These are phyloP conservation scores for Grantiella picta DNA, from an alignment of 2,113 vertebrate genomes.

Conservation along the genomic window DNA sequence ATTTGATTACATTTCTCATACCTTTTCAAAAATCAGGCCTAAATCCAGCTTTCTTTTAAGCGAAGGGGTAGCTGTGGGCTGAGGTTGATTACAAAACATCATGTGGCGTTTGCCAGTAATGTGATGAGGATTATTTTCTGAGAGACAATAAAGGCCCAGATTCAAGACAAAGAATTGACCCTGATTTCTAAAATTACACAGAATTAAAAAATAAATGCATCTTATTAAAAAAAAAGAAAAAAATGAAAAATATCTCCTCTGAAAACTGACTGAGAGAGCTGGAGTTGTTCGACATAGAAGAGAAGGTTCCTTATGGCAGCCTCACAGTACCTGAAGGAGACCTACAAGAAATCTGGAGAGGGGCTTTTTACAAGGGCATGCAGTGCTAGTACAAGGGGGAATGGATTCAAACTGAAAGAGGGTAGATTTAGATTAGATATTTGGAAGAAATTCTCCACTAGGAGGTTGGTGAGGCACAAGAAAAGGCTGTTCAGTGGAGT, in stretches of 20 bases:
- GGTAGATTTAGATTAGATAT: background rate
- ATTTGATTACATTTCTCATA: background rate
- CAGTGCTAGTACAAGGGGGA: background rate
- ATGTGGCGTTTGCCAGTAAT: background rate
- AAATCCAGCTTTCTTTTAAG: background rate
- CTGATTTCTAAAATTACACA: background rate
- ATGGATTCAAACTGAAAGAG: background rate
- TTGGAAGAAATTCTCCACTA: background rate
- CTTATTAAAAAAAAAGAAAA: background rate
- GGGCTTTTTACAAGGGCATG: background rate
- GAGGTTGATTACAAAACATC: background rate
- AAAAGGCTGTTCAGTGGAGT: background rate
- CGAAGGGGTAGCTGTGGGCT: background rate
- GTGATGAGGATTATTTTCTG: background rate
- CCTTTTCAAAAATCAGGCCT: background rate
- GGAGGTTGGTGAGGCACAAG: background rate
- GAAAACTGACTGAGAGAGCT: background rate
- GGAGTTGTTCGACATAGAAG: rapidly evolving
- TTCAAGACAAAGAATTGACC: background rate
- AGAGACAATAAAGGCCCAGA: background rate
- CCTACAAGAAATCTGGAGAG: background rate
- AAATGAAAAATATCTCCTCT: background rate
- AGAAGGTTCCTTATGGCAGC: background rate
- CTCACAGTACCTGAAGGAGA: background rate
- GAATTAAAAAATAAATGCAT: background rate